Base-by-base conservation (phyloP, 2,888 invertebrate species). In the Hyalella azteca region DNA sequence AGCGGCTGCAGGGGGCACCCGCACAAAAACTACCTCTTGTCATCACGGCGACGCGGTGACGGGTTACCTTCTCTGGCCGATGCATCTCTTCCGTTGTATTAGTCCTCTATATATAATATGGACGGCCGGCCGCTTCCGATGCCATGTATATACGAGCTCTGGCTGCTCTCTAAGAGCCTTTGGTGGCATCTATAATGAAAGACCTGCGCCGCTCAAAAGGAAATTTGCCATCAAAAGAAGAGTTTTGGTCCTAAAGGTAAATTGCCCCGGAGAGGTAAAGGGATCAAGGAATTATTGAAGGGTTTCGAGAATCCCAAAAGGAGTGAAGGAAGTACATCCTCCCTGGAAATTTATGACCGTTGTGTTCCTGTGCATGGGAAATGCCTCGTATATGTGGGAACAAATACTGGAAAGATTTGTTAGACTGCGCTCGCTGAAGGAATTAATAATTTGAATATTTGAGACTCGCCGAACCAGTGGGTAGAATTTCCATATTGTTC, bases 211-310 rank as follows among this genome's bases (percentile, higher is more conserved):
- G 32, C 11, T 66, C 29, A 66, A 66, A 66, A 36, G 66, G 66
- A 66, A 66, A 66, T 66, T 66, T 66, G 39, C 66, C 66, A 66
- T 66, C 66, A 66, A 66, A 66, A 66, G 66, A 66, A 66, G 66
- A 66, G 66, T 66, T 66, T 66, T 66, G 66, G 66, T 66, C 66
- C 66, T 15, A 66, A 66, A 66, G 66, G 66, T 66, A 66, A 66
- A 66, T 66, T 66, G 66, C 36, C 66, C 66, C 32, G 66, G 36
- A 32, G 15, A 32, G 66, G 66, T 66, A 66, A 66, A 66, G 66
- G 66, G 66, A 66, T 66, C 36, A 66, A 66, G 66, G 66, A 66
- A 66, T 66, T 66, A 66, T 66, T 66, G 66, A 66, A 66, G 66
- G 36, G 45, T 36, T 66, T 54, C 54, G 13, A 66, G 66, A 66